phyloP scores from a whole-genome alignment of 2,888 invertebrate genomes.

The Strigamia transsilvanica region DNA sequence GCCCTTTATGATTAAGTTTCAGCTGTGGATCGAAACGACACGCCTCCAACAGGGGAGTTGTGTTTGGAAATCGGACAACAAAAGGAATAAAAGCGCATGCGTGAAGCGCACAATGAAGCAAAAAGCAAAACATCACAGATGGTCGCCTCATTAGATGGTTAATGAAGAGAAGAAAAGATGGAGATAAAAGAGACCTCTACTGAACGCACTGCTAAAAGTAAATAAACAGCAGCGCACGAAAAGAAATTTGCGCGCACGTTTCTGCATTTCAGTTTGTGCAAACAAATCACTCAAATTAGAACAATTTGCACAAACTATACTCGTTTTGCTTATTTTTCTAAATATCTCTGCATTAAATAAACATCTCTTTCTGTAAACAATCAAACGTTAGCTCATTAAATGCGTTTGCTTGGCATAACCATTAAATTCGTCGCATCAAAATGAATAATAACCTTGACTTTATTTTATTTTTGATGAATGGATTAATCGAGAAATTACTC shows the following conservation, averaged over 20 bases:
- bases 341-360: no score
- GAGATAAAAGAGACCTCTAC: constrained; percentile 25
- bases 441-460: no score
- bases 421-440: no score
- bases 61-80: constrained; percentile 17
- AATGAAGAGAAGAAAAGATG: constrained; percentile 38
- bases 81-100: constrained; percentile 35
- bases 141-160: constrained; percentile 34
- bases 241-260: not conserved
- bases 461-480: no score
- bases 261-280: not conserved
- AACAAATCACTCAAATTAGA: not conserved
- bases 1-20: constrained; percentile 5
- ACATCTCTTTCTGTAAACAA: no score
- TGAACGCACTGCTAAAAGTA: constrained; percentile 10
- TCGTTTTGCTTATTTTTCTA: no score
- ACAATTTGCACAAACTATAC: not conserved
- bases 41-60: constrained; percentile 30
- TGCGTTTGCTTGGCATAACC: no score
- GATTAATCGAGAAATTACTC: no score
- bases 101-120: constrained; percentile 27
- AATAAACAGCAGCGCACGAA: constrained; percentile 17
- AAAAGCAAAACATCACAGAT: constrained; percentile 38
- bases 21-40: constrained; percentile 14
- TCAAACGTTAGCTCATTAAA: no score